Conservation (phyloP, 2,113 vertebrate species). For the Rhynchomys soricoides region DNA sequence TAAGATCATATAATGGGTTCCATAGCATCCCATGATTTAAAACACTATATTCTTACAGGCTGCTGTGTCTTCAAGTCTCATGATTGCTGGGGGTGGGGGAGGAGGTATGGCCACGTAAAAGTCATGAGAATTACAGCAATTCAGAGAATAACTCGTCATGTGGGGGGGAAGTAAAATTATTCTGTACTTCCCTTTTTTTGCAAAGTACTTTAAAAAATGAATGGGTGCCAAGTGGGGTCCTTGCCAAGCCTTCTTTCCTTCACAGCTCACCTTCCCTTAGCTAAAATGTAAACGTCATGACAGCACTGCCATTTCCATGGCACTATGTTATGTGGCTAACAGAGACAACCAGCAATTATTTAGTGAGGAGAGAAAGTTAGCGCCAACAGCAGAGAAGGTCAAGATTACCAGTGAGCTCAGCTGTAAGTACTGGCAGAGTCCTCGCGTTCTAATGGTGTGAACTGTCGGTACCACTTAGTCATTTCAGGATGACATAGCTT, state of each 20-base stretch:
- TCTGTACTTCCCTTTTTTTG: conserved; percentile 56
- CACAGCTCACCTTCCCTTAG: conserved; percentile 53
- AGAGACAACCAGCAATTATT: conserved; percentile 56
- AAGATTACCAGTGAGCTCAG: background rate
- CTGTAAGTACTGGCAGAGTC: background rate
- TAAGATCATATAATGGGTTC: background rate
- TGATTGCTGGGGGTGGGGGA: background rate
- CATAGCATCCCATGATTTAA: background rate
- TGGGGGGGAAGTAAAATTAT: conserved; percentile 47
- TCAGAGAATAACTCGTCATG: conserved; percentile 48
- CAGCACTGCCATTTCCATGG: background rate
- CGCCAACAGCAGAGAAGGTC: background rate
- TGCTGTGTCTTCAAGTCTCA: background rate
- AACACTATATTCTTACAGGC: background rate
- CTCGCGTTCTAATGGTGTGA: conserved; percentile 10
- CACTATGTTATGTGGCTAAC: background rate
- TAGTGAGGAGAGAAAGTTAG: background rate
- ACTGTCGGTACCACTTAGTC: background rate
- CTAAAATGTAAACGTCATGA: conserved; percentile 39
- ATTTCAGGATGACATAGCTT: background rate
- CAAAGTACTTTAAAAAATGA: conserved; percentile 58
- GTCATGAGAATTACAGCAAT: conserved; percentile 49
- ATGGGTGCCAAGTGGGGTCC: conserved; percentile 54
- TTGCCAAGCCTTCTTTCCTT: conserved; percentile 48
- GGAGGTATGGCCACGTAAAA: conserved; percentile 32